Evolutionary conservation across 1,140 invertebrate species (phyloP), one percentile per base, ranked within the genome.

Genomic region (Wiebesia pumilae): DNA sequence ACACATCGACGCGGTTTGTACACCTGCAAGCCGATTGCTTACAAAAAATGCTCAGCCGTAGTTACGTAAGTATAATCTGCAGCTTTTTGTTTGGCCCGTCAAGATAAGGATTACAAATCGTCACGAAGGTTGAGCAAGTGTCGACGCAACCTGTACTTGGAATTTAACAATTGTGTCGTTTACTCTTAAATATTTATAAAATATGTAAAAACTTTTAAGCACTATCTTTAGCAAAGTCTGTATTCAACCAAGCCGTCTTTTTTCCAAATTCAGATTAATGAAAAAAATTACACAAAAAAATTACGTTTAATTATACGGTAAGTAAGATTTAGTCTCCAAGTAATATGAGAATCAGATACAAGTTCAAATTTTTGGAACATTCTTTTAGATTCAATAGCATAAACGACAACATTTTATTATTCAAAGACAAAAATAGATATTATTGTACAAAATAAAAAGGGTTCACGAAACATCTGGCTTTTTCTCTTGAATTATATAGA

Each of bases 61-160:
- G 80, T 86, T 86, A 43, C 80, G 81, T 75, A 86, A 86, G 69
- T 54, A 79, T 79, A 86, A 86, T 86, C 80, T 82, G 54, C 73
- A 43, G 71, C 85, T 83, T 86, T 86, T 86, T 86, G 78, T 86
- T 86, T 77, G 73, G 47, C 78, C 62, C 77, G 77, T 81, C 77
- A 33, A 85, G 84, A 85, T 85, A 85, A 85, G 65, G 38, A 78
- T 83, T 85, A 65, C 84, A 69, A 79, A 47, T 77, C 78, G 78
- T 81, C 78, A 73, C 84, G 78, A 85, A 85, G 84, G 67, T 77
- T 85, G 77, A 73, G n/a, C 78, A 69, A 85, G 30, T 85, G 35
- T 81, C 84, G 75, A 85, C 77, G 79, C 30, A 80, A 71, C 14
- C 51, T 83, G 54, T 35, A 35, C 30, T 65, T 84, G 24, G 21